These are phyloP conservation scores for Tokudaia tokunoshimensis DNA, from an alignment of 2,797 vertebrate species.

Conservation along the genomic window DNA sequence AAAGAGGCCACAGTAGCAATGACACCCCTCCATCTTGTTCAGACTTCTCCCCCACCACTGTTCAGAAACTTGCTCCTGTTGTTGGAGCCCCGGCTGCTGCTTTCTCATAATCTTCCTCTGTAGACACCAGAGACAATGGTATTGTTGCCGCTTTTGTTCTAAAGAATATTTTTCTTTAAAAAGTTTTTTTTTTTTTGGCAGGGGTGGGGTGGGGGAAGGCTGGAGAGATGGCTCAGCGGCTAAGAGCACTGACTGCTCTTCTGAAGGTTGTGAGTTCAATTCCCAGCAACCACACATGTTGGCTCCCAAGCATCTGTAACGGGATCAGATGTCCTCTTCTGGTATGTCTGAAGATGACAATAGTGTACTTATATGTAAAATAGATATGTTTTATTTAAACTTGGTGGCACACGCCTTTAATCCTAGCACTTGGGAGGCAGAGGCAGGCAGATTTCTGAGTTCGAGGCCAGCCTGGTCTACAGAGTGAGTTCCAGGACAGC, in stretches of 20 bases:
- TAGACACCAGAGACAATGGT: neutral
- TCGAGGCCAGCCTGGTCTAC: too few relatives aligned
- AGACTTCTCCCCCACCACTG: neutral
- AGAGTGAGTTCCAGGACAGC: too few relatives aligned
- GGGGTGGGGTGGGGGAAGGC: too few relatives aligned
- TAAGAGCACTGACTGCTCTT: neutral
- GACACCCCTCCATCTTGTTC: too few relatives aligned
- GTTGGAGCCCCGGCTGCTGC: fast-evolving
- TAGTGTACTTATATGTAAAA: too few relatives aligned
- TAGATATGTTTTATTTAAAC: too few relatives aligned
- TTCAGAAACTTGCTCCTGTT: neutral
- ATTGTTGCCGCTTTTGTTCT: neutral
- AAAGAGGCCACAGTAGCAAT: neutral
- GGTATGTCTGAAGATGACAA: too few relatives aligned
- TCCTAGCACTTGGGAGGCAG: too few relatives aligned
- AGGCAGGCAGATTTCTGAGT: too few relatives aligned
- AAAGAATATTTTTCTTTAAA: neutral
- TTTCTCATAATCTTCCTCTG: neutral
- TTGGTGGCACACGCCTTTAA: too few relatives aligned
- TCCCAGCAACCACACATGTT: neutral
- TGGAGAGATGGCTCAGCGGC: neutral
- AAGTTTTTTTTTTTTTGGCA: neutral
- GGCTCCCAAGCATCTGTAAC: too few relatives aligned
- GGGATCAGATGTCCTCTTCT: too few relatives aligned
- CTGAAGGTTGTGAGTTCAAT: neutral